Conservation (phyloP, 2,113 vertebrate species). For the Corythornis vintsioides region DNA sequence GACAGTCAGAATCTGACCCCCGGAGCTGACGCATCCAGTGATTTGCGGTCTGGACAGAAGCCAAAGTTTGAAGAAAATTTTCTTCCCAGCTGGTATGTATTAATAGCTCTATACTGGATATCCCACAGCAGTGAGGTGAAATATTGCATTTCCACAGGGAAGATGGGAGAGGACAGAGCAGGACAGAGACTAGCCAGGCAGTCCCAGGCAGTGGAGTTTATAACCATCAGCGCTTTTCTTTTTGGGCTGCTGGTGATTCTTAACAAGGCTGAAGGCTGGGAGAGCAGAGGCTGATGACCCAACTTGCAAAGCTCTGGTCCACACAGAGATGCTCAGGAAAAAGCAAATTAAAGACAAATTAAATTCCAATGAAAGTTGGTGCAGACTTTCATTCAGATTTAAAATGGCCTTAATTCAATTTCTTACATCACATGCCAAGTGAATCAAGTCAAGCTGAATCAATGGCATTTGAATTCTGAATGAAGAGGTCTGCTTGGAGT, state of each 20-base stretch:
- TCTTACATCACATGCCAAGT: not conserved
- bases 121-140: not conserved
- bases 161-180: not conserved
- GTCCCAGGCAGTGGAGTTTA: not conserved
- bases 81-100: not conserved
- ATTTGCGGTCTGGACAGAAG: not conserved
- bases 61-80: not conserved
- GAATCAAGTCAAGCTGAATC: not conserved
- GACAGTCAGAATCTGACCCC: not conserved
- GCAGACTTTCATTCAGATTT: not conserved
- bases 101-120: not conserved
- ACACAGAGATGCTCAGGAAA: not conserved
- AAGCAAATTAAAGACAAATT: not conserved
- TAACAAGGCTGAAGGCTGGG: not conserved
- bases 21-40: not conserved
- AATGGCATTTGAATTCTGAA: not conserved
- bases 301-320: not conserved
- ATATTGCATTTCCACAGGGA: not conserved
- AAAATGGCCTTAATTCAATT: not conserved
- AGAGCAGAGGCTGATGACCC: not conserved
- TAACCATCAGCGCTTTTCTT: not conserved
- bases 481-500: not conserved
- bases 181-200: not conserved
- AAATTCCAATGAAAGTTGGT: not conserved
- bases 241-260: not conserved